Conservation (phyloP, 2,113 vertebrate species). For the Catharus bicknelli region DNA sequence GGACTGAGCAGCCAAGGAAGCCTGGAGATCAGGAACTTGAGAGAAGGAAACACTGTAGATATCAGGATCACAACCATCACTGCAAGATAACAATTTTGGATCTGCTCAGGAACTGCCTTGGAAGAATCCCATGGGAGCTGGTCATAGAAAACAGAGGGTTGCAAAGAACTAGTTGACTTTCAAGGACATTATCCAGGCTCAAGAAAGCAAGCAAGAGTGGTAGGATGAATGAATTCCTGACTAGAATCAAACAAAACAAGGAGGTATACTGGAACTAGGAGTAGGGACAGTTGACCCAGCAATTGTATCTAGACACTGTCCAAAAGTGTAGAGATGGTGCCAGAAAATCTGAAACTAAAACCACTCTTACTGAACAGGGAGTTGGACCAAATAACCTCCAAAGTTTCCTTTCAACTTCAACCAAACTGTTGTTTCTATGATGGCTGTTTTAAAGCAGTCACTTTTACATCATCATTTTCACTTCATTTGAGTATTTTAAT, state of each 20-base stretch:
- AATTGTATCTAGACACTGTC: not conserved
- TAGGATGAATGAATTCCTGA: not conserved
- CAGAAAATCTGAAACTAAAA: not conserved
- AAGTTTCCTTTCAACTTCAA: not conserved
- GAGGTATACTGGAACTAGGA: not conserved
- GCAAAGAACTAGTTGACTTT: not conserved
- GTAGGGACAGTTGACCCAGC: not conserved
- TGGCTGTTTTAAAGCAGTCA: not conserved
- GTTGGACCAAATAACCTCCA: not conserved
- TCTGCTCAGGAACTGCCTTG: not conserved
- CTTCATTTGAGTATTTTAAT: not conserved
- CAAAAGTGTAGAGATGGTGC: not conserved
- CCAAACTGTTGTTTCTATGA: accelerated
- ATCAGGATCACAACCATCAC: too few relatives aligned
- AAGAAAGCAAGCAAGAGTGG: not conserved
- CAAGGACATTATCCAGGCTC: not conserved
- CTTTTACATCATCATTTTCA: not conserved
- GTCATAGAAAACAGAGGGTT: not conserved
- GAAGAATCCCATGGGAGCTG: not conserved
- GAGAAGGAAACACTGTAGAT: not conserved
- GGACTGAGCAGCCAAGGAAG: not conserved
- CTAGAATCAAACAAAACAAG: not conserved
- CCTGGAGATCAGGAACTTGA: not conserved
- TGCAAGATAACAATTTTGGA: not conserved
- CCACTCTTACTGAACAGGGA: not conserved